Percentiles rank a stretch among this genome's conserved stretches.
Evolutionary conservation across 2,113 vertebrate genomes (phyloP).

Genomic region (Petrocephalus microphthalmus): DNA sequence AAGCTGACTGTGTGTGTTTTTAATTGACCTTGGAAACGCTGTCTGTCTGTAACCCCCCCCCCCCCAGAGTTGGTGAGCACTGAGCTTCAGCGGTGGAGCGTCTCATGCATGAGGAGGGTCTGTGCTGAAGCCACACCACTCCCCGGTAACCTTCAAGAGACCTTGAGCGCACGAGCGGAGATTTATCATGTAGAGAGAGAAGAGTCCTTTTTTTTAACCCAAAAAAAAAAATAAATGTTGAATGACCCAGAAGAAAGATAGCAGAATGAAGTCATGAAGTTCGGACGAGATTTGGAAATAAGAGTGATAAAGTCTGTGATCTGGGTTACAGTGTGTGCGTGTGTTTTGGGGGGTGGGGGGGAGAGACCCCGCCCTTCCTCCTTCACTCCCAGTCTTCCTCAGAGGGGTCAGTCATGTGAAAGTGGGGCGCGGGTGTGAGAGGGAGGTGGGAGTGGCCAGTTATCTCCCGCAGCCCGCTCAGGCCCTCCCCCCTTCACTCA

Average conservation of each 20-base stretch:
- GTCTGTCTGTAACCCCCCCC: neutral
- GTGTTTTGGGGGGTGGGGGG: constrained; percentile 11
- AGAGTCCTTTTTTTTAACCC: constrained; percentile 50
- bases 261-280: constrained; percentile 44
- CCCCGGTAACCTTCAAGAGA: constrained; percentile 57
- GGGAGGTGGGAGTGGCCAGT: neutral
- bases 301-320: constrained; percentile 34
- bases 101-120: neutral
- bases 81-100: neutral
- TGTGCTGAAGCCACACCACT: constrained; percentile 48
- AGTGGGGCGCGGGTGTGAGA: neutral
- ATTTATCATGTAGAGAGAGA: constrained; percentile 46
- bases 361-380: neutral
- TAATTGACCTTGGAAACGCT: neutral
- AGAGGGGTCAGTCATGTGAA: constrained; percentile 14
- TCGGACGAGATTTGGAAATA: constrained; percentile 53
- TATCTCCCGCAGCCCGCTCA: neutral
- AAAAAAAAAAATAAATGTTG: constrained; percentile 57
- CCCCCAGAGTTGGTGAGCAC: neutral
- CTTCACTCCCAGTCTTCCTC: neutral
- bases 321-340: constrained; percentile 44
- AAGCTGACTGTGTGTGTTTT: neutral
- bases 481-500: neutral
- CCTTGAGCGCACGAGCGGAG: constrained; percentile 50
- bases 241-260: constrained; percentile 52